phyloP scores from a whole-genome alignment of 2,113 vertebrate genomes.

The Clarias macrocephalus region DNA sequence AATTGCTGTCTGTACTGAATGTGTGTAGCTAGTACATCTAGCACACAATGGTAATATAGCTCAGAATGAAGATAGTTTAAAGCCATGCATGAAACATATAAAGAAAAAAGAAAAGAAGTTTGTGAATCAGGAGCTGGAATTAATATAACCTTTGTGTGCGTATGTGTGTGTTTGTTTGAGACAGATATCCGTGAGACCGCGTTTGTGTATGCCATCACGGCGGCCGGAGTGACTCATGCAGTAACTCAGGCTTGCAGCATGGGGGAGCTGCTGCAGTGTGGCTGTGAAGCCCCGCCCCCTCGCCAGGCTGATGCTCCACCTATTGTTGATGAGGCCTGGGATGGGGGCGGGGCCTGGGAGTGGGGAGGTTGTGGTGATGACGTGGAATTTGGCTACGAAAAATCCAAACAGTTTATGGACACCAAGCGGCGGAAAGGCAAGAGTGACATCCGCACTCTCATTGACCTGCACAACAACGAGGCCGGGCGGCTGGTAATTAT shows the following conservation, averaged over 20 bases:
- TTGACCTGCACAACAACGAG: conserved; percentile 96
- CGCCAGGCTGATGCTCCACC: conserved; percentile 8
- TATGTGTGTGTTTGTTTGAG: conserved; percentile 36
- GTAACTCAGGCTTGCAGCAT: conserved; percentile 98
- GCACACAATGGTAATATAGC: background rate
- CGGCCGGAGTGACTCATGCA: conserved; percentile 89
- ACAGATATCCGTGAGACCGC: conserved; percentile 95
- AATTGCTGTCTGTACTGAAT: background rate
- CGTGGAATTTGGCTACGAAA: conserved; percentile 94
- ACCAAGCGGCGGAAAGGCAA: conserved; percentile 87
- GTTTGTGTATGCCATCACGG: conserved; percentile 93
- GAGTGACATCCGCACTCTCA: conserved; percentile 89
- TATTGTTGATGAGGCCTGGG: conserved; percentile 61
- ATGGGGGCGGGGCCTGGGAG: conserved; percentile 81
- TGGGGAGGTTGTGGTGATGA: conserved; percentile 97
- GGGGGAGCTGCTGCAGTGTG: conserved; percentile 94
- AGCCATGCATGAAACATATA: background rate
- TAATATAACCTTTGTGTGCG: conserved; percentile 61
- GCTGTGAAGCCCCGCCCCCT: conserved; percentile 79
- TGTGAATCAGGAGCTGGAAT: conserved; percentile 67
- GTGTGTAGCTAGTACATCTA: background rate
- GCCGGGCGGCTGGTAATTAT: conserved; percentile 85
- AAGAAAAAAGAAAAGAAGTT: conserved; percentile 14
- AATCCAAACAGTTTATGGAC: conserved; percentile 96
- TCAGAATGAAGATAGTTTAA: background rate